phyloP scores from a whole-genome alignment of 2,797 vertebrate species.

The Urosaurus nigricauda region DNA sequence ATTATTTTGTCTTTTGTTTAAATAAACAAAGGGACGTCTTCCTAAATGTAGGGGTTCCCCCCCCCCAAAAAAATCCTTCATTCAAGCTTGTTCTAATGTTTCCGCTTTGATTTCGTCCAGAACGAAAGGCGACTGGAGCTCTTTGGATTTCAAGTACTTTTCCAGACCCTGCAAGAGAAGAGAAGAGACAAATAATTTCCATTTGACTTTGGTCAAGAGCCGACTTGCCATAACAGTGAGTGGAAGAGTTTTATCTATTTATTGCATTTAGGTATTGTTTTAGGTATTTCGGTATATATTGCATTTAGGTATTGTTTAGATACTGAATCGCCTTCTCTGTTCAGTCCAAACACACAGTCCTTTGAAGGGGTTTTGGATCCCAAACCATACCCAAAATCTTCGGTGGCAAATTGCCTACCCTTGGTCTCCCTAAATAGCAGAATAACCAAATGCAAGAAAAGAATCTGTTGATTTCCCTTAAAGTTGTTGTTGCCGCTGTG shows the following conservation, averaged over 20 bases:
- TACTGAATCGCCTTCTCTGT: too few relatives aligned
- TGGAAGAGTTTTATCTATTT: too few relatives aligned
- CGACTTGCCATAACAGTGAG: too few relatives aligned
- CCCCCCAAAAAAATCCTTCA: neutral
- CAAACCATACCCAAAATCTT: too few relatives aligned
- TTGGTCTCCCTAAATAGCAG: neutral
- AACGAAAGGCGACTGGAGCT: conserved; percentile 82
- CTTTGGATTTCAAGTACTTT: conserved; percentile 80
- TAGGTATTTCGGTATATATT: too few relatives aligned
- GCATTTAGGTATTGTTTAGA: too few relatives aligned
- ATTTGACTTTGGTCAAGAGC: too few relatives aligned
- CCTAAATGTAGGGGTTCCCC: neutral
- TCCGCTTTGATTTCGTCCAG: conserved; percentile 78
- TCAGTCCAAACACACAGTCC: too few relatives aligned
- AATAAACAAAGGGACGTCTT: neutral
- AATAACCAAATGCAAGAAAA: conserved; percentile 27
- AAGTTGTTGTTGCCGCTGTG: neutral
- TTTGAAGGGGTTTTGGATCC: too few relatives aligned
- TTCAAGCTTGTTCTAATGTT: conserved; percentile 70
- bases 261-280: too few relatives aligned
- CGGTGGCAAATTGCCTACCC: too few relatives aligned
- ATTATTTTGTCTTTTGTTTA: neutral
- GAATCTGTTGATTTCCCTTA: neutral
- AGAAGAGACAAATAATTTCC: neutral
- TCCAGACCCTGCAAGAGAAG: conserved; percentile 85